Evolutionary conservation across 2,888 invertebrate genomes (phyloP).

Genomic region (Plagiodera versicolora): DNA sequence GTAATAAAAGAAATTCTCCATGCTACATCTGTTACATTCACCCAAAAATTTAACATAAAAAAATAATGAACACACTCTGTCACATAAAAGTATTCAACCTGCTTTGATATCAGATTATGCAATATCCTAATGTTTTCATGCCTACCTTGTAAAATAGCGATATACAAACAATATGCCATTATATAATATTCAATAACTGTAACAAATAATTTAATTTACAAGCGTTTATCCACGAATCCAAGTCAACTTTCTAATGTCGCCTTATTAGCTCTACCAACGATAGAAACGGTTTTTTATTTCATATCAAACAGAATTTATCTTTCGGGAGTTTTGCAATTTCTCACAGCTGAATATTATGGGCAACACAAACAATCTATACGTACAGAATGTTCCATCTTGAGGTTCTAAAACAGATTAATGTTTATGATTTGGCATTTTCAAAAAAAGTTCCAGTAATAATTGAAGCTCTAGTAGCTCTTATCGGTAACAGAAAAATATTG

Average conservation of each 20-base stretch:
- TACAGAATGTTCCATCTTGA: too few species aligned
- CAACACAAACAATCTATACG: too few species aligned
- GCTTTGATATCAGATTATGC: background rate
- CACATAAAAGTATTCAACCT: background rate
- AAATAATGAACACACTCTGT: too few species aligned
- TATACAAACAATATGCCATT: background rate
- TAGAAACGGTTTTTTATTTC: background rate
- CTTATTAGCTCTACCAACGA: background rate
- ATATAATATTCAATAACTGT: slow-evolving; percentile 1
- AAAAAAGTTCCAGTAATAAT: too few species aligned
- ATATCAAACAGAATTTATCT: background rate
- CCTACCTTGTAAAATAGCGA: background rate
- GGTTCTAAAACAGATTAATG: too few species aligned
- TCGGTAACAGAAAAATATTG: too few species aligned
- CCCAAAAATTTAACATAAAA: too few species aligned
- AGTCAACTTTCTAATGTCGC: background rate
- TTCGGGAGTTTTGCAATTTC: background rate
- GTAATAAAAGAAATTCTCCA: too few species aligned
- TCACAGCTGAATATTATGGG: too few species aligned
- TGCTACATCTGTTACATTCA: too few species aligned
- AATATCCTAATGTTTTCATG: background rate
- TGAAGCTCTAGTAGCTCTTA: too few species aligned
- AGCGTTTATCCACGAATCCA: background rate
- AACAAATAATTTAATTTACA: background rate
- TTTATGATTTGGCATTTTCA: too few species aligned